Percentiles rank a stretch among this genome's conserved stretches.
Conservation (phyloP, 2,113 vertebrate genomes). For the Taurulus bubalis region DNA sequence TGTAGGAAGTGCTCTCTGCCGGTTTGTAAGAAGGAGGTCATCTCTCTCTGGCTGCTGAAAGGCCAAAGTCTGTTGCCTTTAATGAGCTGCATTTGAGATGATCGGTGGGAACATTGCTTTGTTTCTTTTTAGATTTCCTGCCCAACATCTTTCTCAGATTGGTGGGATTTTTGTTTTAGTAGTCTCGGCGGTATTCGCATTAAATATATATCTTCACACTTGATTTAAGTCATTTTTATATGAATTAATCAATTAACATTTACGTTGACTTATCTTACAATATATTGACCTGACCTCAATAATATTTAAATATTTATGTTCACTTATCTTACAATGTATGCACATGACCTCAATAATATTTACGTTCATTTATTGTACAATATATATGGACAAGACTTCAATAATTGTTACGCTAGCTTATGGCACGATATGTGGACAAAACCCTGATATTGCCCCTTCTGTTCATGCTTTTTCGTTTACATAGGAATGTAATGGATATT, state of each 20-base stretch:
- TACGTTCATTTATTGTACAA: too few species aligned
- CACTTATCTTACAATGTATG: too few species aligned
- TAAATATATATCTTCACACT: not conserved
- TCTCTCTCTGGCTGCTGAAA: conserved; percentile 17
- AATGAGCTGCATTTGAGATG: conserved; percentile 34
- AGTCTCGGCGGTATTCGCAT: not conserved
- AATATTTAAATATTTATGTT: not conserved
- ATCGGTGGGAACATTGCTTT: conserved; percentile 4
- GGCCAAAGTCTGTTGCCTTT: conserved; percentile 5
- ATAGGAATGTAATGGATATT: not conserved
- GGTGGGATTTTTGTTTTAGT: not conserved
- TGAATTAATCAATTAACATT: too few species aligned
- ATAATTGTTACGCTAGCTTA: too few species aligned
- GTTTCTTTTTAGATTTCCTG: not conserved
- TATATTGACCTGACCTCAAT: not conserved
- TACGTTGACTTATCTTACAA: not conserved
- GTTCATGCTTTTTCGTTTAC: too few species aligned
- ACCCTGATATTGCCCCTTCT: too few species aligned
- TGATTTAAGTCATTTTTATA: not conserved
- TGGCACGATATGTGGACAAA: too few species aligned
- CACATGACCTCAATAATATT: too few species aligned
- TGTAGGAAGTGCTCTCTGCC: not conserved
- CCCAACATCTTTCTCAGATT: not conserved
- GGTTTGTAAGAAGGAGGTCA: conserved; percentile 35
- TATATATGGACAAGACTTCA: too few species aligned